Percentiles rank a stretch among this genome's conserved stretches.
Conservation (phyloP, 2,113 vertebrate species). For the Cyphomyrus plagiostoma region DNA sequence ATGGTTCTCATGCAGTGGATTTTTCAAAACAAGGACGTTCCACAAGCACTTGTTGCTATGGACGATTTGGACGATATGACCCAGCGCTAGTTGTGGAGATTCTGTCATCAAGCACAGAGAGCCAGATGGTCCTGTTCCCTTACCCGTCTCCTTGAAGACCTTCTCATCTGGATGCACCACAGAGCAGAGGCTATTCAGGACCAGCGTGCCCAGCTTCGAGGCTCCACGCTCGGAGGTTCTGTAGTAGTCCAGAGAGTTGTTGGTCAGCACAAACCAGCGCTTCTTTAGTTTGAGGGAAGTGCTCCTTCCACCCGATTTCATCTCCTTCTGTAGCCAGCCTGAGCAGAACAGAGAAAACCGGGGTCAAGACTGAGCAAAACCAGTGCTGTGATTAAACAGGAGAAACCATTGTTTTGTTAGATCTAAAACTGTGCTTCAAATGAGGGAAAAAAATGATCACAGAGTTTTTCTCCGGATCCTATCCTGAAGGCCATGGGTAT, state of each 20-base stretch:
- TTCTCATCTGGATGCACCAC: conserved; percentile 79
- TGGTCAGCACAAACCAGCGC: conserved; percentile 85
- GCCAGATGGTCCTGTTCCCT: conserved; percentile 21
- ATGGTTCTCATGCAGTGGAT: not conserved
- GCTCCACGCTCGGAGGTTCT: conserved; percentile 76
- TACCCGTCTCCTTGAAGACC: conserved; percentile 80
- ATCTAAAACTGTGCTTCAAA: not conserved
- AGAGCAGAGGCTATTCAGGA: conserved; percentile 84
- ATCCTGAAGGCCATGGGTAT: not conserved
- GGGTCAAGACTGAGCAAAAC: not conserved
- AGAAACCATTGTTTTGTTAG: not conserved
- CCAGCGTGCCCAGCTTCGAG: conserved; percentile 84
- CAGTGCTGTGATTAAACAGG: not conserved
- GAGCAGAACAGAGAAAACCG: not conserved
- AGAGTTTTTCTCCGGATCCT: not conserved
- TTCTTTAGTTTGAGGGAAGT: conserved; percentile 84
- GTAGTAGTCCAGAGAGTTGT: conserved; percentile 83
- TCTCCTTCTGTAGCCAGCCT: conserved; percentile 90
- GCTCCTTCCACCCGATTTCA: conserved; percentile 78
- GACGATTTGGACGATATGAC: not conserved
- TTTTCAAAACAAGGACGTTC: not conserved
- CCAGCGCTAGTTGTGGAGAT: not conserved
- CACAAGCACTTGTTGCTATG: not conserved
- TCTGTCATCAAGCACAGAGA: not conserved
- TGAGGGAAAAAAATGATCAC: not conserved